Evolutionary conservation across 2,113 vertebrate genomes (phyloP).

Genomic region (Brachirus orientalis): DNA sequence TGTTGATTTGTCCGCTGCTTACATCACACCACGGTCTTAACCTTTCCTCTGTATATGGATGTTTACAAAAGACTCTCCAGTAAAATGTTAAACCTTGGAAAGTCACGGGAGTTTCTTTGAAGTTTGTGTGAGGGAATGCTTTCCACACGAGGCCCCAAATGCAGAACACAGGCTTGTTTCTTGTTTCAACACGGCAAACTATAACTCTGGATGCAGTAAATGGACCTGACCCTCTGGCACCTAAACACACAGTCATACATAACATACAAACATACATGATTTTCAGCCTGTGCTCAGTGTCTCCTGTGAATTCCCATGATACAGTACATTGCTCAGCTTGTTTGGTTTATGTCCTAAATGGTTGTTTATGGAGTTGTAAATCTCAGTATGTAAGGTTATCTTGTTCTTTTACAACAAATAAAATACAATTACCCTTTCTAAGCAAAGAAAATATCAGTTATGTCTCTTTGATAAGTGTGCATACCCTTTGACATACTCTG

Average conservation of each 20-base stretch:
- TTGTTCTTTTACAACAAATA: slow-evolving; percentile 9
- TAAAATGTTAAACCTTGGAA: slow-evolving; percentile 13
- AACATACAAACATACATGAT: slow-evolving; percentile 30
- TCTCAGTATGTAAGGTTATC: not conserved
- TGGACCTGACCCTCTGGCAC: not conserved
- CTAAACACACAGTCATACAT: slow-evolving; percentile 8
- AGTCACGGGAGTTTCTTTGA: not conserved
- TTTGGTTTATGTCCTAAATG: slow-evolving; percentile 11
- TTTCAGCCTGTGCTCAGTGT: not conserved
- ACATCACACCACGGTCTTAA: slow-evolving; percentile 1
- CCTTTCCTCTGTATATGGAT: too few species aligned
- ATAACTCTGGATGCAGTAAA: slow-evolving; percentile 11
- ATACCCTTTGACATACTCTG: too few species aligned
- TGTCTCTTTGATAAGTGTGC: not conserved
- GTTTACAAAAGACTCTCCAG: slow-evolving; percentile 30
- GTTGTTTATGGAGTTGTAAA: slow-evolving; percentile 15
- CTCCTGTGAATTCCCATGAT: not conserved
- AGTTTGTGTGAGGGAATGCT: slow-evolving; percentile 11
- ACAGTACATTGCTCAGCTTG: not conserved
- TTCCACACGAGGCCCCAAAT: not conserved
- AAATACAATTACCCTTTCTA: not conserved
- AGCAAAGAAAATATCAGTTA: slow-evolving; percentile 18
- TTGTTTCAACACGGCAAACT: slow-evolving; percentile 8
- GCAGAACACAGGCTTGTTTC: slow-evolving; percentile 21
- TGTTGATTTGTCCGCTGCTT: not conserved